Evolutionary conservation across 2,113 vertebrate genomes (phyloP), one percentile per base, ranked within the genome.

Genomic region (Podarcis muralis): DNA sequence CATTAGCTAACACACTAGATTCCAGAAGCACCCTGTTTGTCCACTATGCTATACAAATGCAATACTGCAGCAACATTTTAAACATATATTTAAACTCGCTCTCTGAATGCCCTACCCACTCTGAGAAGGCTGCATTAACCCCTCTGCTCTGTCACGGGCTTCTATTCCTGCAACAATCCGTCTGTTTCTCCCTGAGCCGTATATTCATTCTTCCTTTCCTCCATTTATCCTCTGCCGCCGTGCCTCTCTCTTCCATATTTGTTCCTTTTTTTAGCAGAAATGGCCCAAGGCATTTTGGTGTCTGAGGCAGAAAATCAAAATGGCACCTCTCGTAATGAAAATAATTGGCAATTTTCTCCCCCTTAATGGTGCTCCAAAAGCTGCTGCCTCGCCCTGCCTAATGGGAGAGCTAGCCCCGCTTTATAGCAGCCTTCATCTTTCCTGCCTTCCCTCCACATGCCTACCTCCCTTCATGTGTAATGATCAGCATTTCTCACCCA

Each of bases 261-360:
- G 22, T 27, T 7, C 40, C 68, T 16, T 71, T 78, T 71, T 69
- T 69, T 53, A 69, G 30, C 43, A 59, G 77, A 57, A 43, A 37
- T 27, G 25, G 23, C 78, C 65, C 22, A 37, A 59, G 23, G 53
- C n/a, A 81, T 59, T 87, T 71, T 30, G 48, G 66, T 35, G 6
- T 72, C 48, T 59, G 25, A 87, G 25, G 27, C 25, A 20, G 23
- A 71, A 81, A 71, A 87, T 72, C 48, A 81, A 71, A 87, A 59
- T 87, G 66, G 77, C 48, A 81, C 13, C 85, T 53, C 77, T 71
- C 77, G 57, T 27, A 69, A 71, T 80, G 77, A 48, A 71, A 81
- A 87, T 80, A 71, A 81, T 72, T 53, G 68, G 68, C 43, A 30
- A 71, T 80, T 80, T 80, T 87, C 65, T 87, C 68, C 25, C 32